A percentile compares a stretch with the other conserved stretches of the same genome.
Evolutionary conservation across 2,888 invertebrate genomes (phyloP).

Genomic region (Dermolepida albohirtum): DNA sequence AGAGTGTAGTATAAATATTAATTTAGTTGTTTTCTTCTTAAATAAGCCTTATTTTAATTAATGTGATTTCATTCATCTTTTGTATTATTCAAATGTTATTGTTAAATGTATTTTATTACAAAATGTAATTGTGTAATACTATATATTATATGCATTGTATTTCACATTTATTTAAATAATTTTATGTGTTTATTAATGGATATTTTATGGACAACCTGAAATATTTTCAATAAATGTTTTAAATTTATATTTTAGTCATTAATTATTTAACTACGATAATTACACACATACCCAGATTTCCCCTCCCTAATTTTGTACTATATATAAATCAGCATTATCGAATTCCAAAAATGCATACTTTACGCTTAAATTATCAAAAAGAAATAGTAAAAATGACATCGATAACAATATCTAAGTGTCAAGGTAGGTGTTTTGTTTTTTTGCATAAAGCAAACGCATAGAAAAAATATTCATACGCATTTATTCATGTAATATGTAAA

Average conservation of each 20-base stretch:
- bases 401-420: too few relatives aligned
- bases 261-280: constrained; percentile 41
- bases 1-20: too few relatives aligned
- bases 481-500: not conserved
- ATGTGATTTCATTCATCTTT: not conserved
- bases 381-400: too few relatives aligned
- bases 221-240: constrained; percentile 44
- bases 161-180: constrained; percentile 25
- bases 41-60: too few relatives aligned
- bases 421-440: constrained; percentile 13
- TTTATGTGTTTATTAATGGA: constrained; percentile 15
- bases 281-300: constrained; percentile 19
- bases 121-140: constrained; percentile 34
- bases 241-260: constrained; percentile 46
- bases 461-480: not conserved
- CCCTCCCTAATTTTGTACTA: constrained; percentile 13
- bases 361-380: not conserved
- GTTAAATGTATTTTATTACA: constrained; percentile 3
- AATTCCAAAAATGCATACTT: not conserved
- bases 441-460: not conserved
- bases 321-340: not conserved
- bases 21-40: constrained; percentile 9
- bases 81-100: constrained; percentile 11
- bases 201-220: too few relatives aligned
- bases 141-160: constrained; percentile 33